A percentile compares a stretch with the other conserved stretches of the same genome.
These are phyloP conservation scores for Alviniconcha strummeri DNA, from an alignment of 2,888 invertebrate species.

Conservation along the genomic window DNA sequence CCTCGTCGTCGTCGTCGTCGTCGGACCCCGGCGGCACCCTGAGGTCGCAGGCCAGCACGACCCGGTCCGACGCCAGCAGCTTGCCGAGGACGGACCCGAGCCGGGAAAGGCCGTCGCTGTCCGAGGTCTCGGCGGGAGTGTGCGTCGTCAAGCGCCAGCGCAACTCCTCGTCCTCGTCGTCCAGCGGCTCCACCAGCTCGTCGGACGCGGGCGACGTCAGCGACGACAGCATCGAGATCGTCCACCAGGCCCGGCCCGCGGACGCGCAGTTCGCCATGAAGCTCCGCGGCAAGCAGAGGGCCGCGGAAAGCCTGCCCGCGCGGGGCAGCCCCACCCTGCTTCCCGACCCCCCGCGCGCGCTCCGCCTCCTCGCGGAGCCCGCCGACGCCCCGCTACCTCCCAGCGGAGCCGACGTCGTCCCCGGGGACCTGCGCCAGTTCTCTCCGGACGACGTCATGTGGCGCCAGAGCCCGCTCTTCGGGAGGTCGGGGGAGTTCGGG, in stretches of 20 bases:
- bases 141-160: background rate
- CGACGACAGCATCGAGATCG: slow-evolving; percentile 33
- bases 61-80: background rate
- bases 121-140: slow-evolving; percentile 2
- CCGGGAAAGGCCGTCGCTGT: background rate
- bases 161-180: slow-evolving; percentile 14
- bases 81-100: background rate
- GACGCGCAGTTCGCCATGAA: slow-evolving; percentile 27
- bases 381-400: background rate
- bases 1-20: background rate
- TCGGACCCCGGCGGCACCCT: background rate
- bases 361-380: background rate
- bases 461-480: slow-evolving; percentile 30
- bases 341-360: background rate
- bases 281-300: slow-evolving; percentile 14
- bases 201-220: slow-evolving; percentile 18
- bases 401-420: background rate
- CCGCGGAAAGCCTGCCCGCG: background rate
- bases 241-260: slow-evolving; percentile 26
- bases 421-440: slow-evolving; percentile 4
- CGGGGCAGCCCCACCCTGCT: background rate
- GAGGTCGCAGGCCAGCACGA: too few species aligned
- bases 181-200: slow-evolving; percentile 28
- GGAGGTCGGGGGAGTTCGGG: background rate
- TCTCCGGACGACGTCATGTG: slow-evolving; percentile 28